Base-by-base conservation (phyloP, 1,140 invertebrate genomes). In the Alviniconcha marisindica region DNA sequence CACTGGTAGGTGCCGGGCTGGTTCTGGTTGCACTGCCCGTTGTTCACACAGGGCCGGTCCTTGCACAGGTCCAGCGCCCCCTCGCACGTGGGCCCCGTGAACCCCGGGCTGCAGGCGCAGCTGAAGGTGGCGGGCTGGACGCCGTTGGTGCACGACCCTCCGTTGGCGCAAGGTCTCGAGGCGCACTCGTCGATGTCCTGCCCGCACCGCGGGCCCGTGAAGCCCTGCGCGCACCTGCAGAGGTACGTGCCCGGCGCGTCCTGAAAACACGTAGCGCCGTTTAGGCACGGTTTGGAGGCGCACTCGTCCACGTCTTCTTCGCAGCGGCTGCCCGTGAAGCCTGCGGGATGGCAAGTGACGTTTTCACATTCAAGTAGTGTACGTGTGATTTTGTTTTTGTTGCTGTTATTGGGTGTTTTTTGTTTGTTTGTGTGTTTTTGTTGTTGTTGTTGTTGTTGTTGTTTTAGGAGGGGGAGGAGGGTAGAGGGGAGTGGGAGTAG, bases 101-200 rank as follows among this genome's bases (percentile, higher is more conserved):
- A 86, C 12, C 51, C 56, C 21, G 69, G 31, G 2, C 78, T 98
- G 92, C 98, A 99, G 97, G 98, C 92, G 92, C 97, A 98, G 56
- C 94, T 96, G 93, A 98, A 99, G 90, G 99, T 97, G 79, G 96
- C 97, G 12, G 69, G 80, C 51, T 21, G 31, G 0, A 98, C 95
- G 82, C 99, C 94, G 93, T 99, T 98, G 0, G 98, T 98, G 93
- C 92, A 93, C 91, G 97, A 97, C 0, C 98, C 97, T 18, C 96
- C 97, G 21, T 99, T 94, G 1, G 98, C 93, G 93, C 99, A 99
- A 0, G 98, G 97, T 83, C 86, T 85, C 0, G 88, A 88, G 0
- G 71, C 21, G 80, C 90, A 91, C 83, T 91, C 98, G 93, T 98
- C 98, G 73, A 98, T 96, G 89, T 98, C 97, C 1, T 95, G 95